Evolutionary conservation across 2,888 invertebrate species (phyloP).

Genomic region (Tortricodes alternella): DNA sequence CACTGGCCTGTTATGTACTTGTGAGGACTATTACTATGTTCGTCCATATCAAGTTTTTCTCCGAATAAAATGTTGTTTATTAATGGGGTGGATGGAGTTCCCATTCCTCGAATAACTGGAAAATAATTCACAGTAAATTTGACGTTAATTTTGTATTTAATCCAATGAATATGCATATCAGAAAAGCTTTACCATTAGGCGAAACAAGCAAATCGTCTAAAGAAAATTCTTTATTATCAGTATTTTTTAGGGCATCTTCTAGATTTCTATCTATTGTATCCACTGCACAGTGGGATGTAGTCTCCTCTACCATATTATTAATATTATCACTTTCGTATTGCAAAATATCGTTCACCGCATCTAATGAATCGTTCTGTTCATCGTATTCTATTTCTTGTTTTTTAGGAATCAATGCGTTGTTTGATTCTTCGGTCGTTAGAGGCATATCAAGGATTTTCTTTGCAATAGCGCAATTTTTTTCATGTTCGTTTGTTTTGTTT

Average conservation of each 20-base stretch:
- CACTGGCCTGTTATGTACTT: conserved; percentile 33
- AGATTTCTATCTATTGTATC: conserved; percentile 65
- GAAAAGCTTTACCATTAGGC: conserved; percentile 51
- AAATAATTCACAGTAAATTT: conserved; percentile 31
- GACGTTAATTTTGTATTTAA: neutral
- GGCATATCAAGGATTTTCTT: conserved; percentile 17
- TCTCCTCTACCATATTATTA: neutral
- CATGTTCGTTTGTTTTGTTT: conserved; percentile 8
- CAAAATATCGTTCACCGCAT: conserved; percentile 13
- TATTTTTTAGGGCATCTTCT: conserved; percentile 57
- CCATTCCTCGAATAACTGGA: conserved; percentile 40
- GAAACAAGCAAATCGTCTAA: conserved; percentile 60
- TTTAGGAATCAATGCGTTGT: neutral
- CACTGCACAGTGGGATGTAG: conserved; percentile 47
- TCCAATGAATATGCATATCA: neutral
- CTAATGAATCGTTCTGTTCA: conserved; percentile 8
- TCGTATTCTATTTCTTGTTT: conserved; percentile 8
- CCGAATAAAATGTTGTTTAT: conserved; percentile 69
- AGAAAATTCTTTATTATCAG: conserved; percentile 46
- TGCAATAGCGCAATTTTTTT: neutral
- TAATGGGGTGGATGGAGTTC: conserved; percentile 59
- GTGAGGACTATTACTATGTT: conserved; percentile 26
- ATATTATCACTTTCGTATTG: neutral
- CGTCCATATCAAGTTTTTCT: conserved; percentile 41
- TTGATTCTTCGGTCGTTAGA: neutral